Percentiles rank a stretch among this genome's conserved stretches.
phyloP scores from a whole-genome alignment of 2,797 vertebrate species.

The Glyptemys insculpta region DNA sequence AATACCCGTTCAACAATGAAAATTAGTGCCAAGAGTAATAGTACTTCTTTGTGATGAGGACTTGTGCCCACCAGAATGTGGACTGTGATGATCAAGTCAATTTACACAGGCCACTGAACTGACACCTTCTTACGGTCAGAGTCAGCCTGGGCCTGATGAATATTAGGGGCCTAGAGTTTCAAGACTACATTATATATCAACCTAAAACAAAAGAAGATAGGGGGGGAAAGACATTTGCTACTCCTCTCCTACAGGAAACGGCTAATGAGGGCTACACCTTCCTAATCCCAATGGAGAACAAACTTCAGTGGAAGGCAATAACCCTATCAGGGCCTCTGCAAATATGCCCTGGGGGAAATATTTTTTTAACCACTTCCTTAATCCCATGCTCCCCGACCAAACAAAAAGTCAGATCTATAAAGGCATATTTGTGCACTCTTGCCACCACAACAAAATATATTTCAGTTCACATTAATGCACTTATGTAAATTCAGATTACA shows the following conservation, averaged over 20 bases:
- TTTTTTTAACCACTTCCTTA: not conserved
- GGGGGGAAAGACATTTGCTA: not conserved
- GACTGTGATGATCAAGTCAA: not conserved
- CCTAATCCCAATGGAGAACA: not conserved
- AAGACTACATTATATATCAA: not conserved
- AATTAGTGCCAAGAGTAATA: not conserved
- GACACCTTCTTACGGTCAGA: not conserved
- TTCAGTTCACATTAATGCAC: not conserved
- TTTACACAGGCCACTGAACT: not conserved
- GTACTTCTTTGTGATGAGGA: not conserved
- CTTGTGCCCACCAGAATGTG: not conserved
- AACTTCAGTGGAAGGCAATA: not conserved
- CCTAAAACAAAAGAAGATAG: not conserved
- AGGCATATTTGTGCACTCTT: not conserved
- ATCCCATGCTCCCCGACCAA: not conserved
- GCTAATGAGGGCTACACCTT: not conserved
- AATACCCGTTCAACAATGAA: fast-evolving
- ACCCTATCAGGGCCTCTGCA: not conserved
- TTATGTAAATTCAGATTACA: not conserved
- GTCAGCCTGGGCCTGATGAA: not conserved
- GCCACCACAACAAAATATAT: not conserved
- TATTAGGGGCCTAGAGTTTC: not conserved
- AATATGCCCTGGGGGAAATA: not conserved
- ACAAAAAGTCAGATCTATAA: not conserved
- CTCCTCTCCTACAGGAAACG: not conserved